Evolutionary conservation across 2,888 invertebrate species (phyloP).

Genomic region (Ophion ventricosus): DNA sequence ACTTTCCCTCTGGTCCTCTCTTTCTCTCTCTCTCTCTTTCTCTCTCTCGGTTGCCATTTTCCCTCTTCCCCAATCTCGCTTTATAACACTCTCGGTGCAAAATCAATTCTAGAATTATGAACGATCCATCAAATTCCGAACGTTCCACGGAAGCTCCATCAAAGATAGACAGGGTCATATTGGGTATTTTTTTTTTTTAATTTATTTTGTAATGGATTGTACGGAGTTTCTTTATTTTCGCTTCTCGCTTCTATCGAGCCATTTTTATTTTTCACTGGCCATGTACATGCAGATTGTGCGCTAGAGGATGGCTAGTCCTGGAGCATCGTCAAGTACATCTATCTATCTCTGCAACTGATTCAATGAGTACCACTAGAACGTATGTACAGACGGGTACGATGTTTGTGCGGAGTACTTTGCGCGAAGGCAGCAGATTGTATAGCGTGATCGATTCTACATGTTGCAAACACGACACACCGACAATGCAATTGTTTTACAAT

Average conservation of each 20-base stretch:
- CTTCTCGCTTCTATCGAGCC: not conserved
- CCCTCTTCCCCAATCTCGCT: constrained; percentile 9
- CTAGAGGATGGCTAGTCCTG: too few species aligned
- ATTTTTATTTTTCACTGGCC: not conserved
- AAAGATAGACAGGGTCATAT: constrained; percentile 29
- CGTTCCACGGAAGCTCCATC: constrained; percentile 46
- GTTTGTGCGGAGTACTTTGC: too few species aligned
- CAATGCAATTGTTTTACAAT: too few species aligned
- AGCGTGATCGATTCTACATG: too few species aligned
- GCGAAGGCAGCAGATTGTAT: too few species aligned
- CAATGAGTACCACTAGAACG: too few species aligned
- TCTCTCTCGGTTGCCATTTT: not conserved
- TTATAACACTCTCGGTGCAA: not conserved
- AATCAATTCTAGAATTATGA: constrained; percentile 51
- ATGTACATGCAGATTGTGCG: not conserved
- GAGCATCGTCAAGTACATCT: too few species aligned
- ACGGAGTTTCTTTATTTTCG: too few species aligned
- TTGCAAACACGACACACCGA: too few species aligned
- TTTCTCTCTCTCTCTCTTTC: constrained; percentile 2
- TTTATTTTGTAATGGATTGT: not conserved
- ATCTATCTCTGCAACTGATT: too few species aligned
- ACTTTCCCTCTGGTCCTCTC: not conserved
- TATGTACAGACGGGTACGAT: too few species aligned
- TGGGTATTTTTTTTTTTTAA: not conserved
- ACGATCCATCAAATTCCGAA: constrained; percentile 48